Evolutionary conservation across 2,888 invertebrate genomes (phyloP), one percentile per base, ranked within the genome.

Genomic region (Oligia latruncula): DNA sequence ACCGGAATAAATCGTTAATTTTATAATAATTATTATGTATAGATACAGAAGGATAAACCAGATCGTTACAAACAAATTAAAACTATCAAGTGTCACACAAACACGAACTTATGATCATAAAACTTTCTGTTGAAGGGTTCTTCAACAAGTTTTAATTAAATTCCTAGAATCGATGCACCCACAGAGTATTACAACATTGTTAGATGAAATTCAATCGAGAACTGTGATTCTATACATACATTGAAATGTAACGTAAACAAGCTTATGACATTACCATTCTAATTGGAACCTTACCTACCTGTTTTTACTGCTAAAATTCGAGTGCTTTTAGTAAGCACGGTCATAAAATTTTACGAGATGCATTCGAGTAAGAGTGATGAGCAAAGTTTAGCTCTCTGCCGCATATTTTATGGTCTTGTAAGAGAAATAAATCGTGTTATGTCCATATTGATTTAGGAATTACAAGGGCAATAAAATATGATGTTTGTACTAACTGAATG

Each of bases 311-410:
- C 43, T 15, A 11, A 75, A 72, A 71, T 88, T 88, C 55, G n/a
- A 77, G 46, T 80, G 58, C 29, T 62, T 74, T 70, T 66, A 58
- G 43, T 46, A 6, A 71, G n/a, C 15, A 71, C 40, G 43, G 70
- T 29, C 80, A 73, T 83, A 87, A 86, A 86, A 87, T 82, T 88
- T 86, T 87, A 87, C 80, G 83, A 83, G 80, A 71, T 87, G 87
- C 87, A 88, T 86, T 75, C 68, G 71, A 77, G 80, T 86, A 76
- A 71, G 77, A 83, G 73, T 74, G 83, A 86, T 80, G 86, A 78
- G 76, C 46, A 72, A 88, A 86, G 66, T 88, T 83, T 65, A 64
- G 67, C 58, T 74, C 72, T 62, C 78, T 60, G 76, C 72, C 86
- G 58, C 74, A 77, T 86, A 80, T 83, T 82, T 82, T 88, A 80